Evolutionary conservation across 2,888 invertebrate genomes (phyloP).

Genomic region (Chrysomela aeneicollis): DNA sequence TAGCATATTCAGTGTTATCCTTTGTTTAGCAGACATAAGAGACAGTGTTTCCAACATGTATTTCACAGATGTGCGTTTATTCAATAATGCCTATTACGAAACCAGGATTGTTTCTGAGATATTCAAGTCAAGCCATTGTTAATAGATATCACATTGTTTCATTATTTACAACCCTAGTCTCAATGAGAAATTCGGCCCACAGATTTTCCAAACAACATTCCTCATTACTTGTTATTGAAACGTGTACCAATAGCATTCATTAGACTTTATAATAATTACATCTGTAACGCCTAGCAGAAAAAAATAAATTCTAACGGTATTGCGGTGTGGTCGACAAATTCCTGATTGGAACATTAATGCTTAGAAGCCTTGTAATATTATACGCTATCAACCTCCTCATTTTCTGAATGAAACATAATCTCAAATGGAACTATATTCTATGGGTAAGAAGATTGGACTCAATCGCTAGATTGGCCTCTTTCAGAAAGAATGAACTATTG

Average conservation of each 20-base stretch:
- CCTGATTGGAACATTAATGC: background rate
- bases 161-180: slow-evolving; percentile 15
- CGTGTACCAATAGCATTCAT: slow-evolving; percentile 13
- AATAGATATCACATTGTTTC: slow-evolving; percentile 12
- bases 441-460: background rate
- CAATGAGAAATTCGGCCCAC: slow-evolving; percentile 21
- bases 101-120: background rate
- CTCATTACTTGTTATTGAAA: background rate
- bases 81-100: background rate
- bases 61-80: background rate
- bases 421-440: background rate
- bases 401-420: background rate
- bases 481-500: background rate
- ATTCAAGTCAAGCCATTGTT: slow-evolving; percentile 17
- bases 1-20: too few species aligned
- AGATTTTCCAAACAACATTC: slow-evolving; percentile 23
- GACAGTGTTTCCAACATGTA: too few species aligned
- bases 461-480: too few species aligned
- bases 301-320: slow-evolving; percentile 14
- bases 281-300: slow-evolving; percentile 15
- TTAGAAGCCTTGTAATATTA: background rate
- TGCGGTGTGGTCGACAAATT: slow-evolving; percentile 3
- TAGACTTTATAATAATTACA: slow-evolving; percentile 27
- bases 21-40: too few species aligned
- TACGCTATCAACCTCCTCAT: background rate